A percentile compares a stretch with the other conserved stretches of the same genome.
Evolutionary conservation across 2,113 vertebrate species (phyloP).

Genomic region (Symphodus melops): DNA sequence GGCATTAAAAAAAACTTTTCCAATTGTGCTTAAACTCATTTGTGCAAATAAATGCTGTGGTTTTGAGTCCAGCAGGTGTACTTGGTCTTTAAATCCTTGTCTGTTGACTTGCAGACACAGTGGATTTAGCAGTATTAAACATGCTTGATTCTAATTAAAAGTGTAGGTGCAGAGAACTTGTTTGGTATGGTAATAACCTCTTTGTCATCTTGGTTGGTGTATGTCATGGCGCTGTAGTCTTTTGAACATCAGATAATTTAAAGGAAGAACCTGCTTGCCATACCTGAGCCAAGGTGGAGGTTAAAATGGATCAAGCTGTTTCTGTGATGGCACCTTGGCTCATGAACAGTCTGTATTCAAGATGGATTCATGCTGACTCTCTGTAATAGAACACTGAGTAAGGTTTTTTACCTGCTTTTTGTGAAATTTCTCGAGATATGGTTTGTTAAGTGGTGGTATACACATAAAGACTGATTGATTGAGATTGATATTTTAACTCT

Average conservation of each 20-base stretch:
- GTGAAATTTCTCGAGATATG: too few relatives aligned
- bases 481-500: too few relatives aligned
- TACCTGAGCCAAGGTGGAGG: too few relatives aligned
- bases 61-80: conserved; percentile 34
- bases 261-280: neutral
- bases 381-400: too few relatives aligned
- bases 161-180: conserved; percentile 15
- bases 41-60: conserved; percentile 22
- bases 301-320: too few relatives aligned
- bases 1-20: neutral
- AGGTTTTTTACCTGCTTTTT: too few relatives aligned
- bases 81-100: conserved; percentile 26
- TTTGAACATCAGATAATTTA: conserved; percentile 18
- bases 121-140: conserved; percentile 8
- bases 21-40: conserved; percentile 28
- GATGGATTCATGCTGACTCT: too few relatives aligned
- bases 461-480: too few relatives aligned
- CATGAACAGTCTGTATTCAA: too few relatives aligned
- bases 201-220: neutral
- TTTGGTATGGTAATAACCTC: conserved; percentile 35
- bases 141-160: conserved; percentile 36
- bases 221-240: conserved; percentile 8
- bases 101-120: conserved; percentile 19
- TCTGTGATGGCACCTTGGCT: too few relatives aligned
- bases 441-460: too few relatives aligned